Percentiles rank a stretch among this genome's conserved stretches.
Conservation (phyloP, 2,797 vertebrate genomes). For the Gila robusta region DNA sequence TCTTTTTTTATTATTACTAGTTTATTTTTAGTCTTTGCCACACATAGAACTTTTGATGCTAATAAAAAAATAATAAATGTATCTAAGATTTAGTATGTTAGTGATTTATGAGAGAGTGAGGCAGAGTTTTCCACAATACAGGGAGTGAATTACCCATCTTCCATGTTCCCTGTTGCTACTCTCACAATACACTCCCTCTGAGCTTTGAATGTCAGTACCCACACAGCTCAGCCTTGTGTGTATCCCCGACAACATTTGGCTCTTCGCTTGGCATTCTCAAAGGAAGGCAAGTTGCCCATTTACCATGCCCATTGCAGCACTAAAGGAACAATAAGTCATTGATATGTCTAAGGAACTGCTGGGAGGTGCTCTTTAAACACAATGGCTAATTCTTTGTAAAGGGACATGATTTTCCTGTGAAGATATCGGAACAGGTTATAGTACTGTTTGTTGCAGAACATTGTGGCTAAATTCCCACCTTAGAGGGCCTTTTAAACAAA, state of each 20-base stretch:
- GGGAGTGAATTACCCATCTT: constrained; percentile 50
- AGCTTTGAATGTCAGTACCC: constrained; percentile 51
- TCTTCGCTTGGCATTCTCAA: constrained; percentile 45
- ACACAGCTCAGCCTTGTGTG: constrained; percentile 46
- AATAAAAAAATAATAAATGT: neutral
- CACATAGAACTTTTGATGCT: neutral
- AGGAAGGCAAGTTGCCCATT: constrained; percentile 48
- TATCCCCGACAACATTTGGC: constrained; percentile 60
- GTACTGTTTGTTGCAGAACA: neutral
- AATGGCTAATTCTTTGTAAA: constrained; percentile 29
- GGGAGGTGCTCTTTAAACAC: constrained; percentile 47
- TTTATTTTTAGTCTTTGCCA: neutral
- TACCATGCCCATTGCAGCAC: constrained; percentile 27
- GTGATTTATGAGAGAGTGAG: constrained; percentile 48
- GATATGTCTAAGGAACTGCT: constrained; percentile 35
- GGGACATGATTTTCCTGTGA: constrained; percentile 9
- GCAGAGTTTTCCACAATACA: constrained; percentile 48
- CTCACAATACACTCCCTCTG: constrained; percentile 34
- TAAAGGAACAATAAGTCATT: constrained; percentile 49
- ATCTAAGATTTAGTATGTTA: neutral
- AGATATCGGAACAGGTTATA: constrained; percentile 11
- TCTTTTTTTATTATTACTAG: neutral
- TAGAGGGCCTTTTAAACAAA: neutral
- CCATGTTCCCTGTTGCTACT: constrained; percentile 48
- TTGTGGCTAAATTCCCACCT: neutral